Base-by-base conservation (phyloP, 2,888 invertebrate species). In the Sclerodermus sp. region DNA sequence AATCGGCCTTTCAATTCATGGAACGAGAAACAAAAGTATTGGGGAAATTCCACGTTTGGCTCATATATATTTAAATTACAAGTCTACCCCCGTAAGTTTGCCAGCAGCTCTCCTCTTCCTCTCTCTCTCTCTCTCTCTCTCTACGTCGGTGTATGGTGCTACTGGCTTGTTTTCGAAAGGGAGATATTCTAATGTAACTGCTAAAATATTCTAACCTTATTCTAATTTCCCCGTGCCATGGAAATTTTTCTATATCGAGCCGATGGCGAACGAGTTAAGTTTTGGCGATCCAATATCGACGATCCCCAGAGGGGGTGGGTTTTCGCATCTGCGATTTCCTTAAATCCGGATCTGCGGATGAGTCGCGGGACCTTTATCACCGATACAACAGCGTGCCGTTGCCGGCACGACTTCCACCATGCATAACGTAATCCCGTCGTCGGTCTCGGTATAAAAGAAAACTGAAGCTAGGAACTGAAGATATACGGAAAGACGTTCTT, bases 381-480 rank as follows among this genome's bases (percentile, higher is more conserved):
- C 13, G 47, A 50, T 50, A 40, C 3, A 23, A 8, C 23, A 8
- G 8, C 8, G 23, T 8, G 8, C 23, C 23, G 23, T 8, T 23
- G 8, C 23, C 23, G 8, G 4, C 47, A 45, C 54, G 59, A 53
- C 53, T 57, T 62, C 59, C 49, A 51, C 55, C 56, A 56, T 57
- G 60, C 63, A 58, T 56, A 66, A 62, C 55, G 59, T 62, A 68
- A 67, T 65, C 59, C 61, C 55, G 56, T 52, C 47, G 53, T 23
- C 8, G 23, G 23, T 64, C 57, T 55, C 55, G 49, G 44, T 47
- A 43, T 48, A 48, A 53, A 53, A 48, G 57, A 47, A 57, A 57
- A 51, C 36, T 46, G 40, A 32, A 39, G 53, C 47, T 41, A 47
- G 56, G 3, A 23, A 5, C 3, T 5, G 23, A 5, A 5, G 23